Evolutionary conservation across 2,113 vertebrate species (phyloP), one percentile per base, ranked within the genome.

Genomic region (Sardina pilchardus): DNA sequence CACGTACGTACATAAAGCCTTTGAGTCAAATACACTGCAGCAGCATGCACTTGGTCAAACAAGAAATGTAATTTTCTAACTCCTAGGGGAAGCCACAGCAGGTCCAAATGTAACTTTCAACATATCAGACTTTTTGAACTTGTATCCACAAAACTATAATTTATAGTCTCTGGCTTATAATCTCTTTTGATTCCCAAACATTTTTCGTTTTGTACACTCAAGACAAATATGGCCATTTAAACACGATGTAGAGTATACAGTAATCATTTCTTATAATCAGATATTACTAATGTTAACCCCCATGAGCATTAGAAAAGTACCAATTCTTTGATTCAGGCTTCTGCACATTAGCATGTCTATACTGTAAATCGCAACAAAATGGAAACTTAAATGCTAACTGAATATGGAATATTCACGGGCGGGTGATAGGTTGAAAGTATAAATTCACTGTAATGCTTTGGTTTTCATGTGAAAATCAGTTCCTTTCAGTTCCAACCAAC

Each of bases 1-100:
- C 71, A 84, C 42, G 39, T 67, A 84, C 42, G 39, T 67, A 36
- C 24, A 59, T 86, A 7, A 85, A 81, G 53, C 17, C 84, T 83
- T 88, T 90, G 71, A 88, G 43, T 56, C 56, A 71, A 86, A 78
- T 39, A 14, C 75, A 75, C 82, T 83, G 47, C n/a, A 48, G 63
- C 42, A 85, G 50, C 71, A 89, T 90, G 78, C 82, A 92, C 36
- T 17, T 34, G 71, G 34, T 78, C 71, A 36, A 30, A 34, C 30
- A 78, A 34, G 71, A 59, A 67, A 78, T 78, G 71, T 78, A 36
- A 30, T 78, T 78, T 34, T 34, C 67, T 16, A 75, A 75, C 71
- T 78, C 12, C 9, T 17, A 16, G 30, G 30, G 26, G 34, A 36
- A 78, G 26, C 67, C 67, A 34, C 7, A 75, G 4, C 30, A 10